phyloP scores from a whole-genome alignment of 2,888 invertebrate species.

The Ferrisia virgata region DNA sequence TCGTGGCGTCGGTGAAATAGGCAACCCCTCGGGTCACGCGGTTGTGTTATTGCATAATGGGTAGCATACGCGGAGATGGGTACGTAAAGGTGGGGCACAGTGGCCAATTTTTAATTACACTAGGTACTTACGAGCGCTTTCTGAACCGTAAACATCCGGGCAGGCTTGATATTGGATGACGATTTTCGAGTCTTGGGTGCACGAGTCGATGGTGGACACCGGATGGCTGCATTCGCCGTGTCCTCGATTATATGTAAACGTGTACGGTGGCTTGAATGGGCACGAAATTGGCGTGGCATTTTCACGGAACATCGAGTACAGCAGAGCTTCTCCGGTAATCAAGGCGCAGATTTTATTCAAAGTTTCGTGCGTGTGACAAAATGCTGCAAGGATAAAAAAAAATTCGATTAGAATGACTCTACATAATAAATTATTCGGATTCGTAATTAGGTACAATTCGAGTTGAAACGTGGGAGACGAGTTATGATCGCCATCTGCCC shows the following conservation, averaged over 20 bases:
- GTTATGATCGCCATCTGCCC: no score
- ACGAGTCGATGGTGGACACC: constrained; percentile 87
- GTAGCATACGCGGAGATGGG: not conserved
- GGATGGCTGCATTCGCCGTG: constrained; percentile 87
- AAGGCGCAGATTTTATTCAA: constrained; percentile 77
- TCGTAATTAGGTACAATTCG: no score
- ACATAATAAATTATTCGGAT: no score
- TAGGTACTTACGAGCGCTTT: constrained; percentile 72
- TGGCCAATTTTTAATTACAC: not conserved
- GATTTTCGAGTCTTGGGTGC: constrained; percentile 86
- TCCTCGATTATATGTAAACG: constrained; percentile 85
- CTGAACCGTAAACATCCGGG: constrained; percentile 84
- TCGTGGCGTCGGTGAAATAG: not conserved
- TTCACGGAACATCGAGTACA: constrained; percentile 86
- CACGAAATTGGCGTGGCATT: constrained; percentile 85
- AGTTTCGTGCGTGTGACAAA: constrained; percentile 68
- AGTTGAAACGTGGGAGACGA: no score
- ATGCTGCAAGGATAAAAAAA: constrained; percentile 61
- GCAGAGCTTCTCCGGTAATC: constrained; percentile 83
- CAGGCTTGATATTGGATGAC: constrained; percentile 91
- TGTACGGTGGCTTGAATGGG: constrained; percentile 83
- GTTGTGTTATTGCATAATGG: not conserved
- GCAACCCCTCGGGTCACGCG: not conserved
- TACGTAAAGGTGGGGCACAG: not conserved
- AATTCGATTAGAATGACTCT: no score